Conservation (phyloP, 2,113 vertebrate species). For the Lampris incognitus region DNA sequence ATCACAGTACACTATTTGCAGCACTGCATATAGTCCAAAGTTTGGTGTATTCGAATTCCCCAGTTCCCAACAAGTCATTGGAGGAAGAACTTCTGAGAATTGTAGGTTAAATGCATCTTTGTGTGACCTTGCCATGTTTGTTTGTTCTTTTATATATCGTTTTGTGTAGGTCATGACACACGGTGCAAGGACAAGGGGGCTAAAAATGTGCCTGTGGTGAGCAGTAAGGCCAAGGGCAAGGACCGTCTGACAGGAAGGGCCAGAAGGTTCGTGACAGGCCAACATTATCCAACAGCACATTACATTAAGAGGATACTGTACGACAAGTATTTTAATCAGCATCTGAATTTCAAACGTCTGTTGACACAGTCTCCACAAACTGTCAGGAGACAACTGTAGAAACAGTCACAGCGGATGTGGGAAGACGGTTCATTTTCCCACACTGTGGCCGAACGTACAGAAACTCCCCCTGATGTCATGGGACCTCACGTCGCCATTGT, state of each 20-base stretch:
- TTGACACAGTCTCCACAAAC: neutral
- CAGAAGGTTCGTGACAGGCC: slow-evolving; percentile 84
- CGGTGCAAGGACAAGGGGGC: slow-evolving; percentile 78
- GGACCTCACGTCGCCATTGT: slow-evolving; percentile 47
- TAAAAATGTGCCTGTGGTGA: slow-evolving; percentile 78
- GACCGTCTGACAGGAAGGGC: slow-evolving; percentile 96
- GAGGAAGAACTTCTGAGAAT: neutral
- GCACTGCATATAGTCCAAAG: neutral
- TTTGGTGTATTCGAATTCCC: neutral
- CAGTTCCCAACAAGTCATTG: neutral
- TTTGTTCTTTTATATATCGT: slow-evolving; percentile 38
- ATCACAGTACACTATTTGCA: neutral
- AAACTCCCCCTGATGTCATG: slow-evolving; percentile 43
- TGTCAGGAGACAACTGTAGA: slow-evolving; percentile 11
- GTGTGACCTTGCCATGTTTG: neutral
- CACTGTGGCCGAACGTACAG: slow-evolving; percentile 44
- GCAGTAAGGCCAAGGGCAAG: slow-evolving; percentile 92
- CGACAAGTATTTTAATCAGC: slow-evolving; percentile 5
- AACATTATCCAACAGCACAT: neutral
- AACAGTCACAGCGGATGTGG: slow-evolving; percentile 24
- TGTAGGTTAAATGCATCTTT: neutral
- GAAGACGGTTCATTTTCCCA: slow-evolving; percentile 42
- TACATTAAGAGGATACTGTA: neutral
- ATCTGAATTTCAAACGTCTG: slow-evolving; percentile 5
- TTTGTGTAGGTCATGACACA: slow-evolving; percentile 79